Percentiles rank a stretch among this genome's conserved stretches.
Evolutionary conservation across 53 echinoderm and acorn worm species (phyloP).

Genomic region (Henricia sp.): DNA sequence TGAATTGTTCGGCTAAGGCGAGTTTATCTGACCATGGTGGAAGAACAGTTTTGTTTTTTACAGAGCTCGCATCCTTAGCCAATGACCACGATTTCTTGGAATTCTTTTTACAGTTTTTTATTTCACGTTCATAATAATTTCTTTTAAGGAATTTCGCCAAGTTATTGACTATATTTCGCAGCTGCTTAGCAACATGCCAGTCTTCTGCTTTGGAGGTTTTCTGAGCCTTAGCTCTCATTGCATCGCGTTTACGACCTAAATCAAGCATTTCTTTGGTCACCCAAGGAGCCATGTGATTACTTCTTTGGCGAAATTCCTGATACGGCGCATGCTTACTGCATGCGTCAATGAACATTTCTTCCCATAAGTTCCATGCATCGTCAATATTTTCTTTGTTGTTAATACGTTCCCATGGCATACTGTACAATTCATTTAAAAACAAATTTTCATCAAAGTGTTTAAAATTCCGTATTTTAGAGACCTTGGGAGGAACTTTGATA

Average conservation of each 20-base stretch:
- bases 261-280: conserved; percentile 14
- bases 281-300: background rate
- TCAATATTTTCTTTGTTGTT: background rate
- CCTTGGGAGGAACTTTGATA: background rate
- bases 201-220: background rate
- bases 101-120: background rate
- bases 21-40: background rate
- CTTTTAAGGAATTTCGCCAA: background rate
- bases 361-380: background rate
- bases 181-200: background rate
- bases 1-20: background rate
- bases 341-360: background rate
- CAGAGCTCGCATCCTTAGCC: background rate
- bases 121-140: background rate
- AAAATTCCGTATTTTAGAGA: conserved; percentile 1
- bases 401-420: background rate
- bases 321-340: background rate
- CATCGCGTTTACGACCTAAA: background rate
- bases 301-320: conserved; percentile 9
- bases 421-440: background rate
- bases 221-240: background rate
- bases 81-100: background rate
- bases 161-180: background rate
- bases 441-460: background rate
- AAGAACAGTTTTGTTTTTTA: background rate